Base-by-base conservation (phyloP, 2,113 vertebrate species). In the Pomatostomus ruficeps region DNA sequence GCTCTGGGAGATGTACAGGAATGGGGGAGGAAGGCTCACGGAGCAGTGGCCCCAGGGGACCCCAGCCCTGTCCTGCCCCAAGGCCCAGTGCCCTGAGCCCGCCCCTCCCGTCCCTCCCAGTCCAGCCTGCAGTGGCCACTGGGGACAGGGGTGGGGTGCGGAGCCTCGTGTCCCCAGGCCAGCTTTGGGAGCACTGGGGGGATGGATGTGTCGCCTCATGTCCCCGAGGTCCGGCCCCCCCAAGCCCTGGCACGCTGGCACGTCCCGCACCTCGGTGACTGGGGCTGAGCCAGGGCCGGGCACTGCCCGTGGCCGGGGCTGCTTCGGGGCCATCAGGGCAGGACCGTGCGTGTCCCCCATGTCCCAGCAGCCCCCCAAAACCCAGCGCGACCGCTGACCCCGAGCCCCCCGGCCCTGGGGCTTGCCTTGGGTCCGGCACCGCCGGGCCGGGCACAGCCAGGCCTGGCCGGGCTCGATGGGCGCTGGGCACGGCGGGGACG, bases 291-390 rank as follows among this genome's bases (percentile, higher is more conserved):
- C 52, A 7, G 42, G 25, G 5, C n/a, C n/a, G 4, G 24, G 54
- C 72, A 14, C 42, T 58, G 54, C 33, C 54, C 26, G 6, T 23
- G 45, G 45, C 48, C 48, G 13, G 36, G 51, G 62, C 33, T 5
- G 5, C 15, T 26, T 20, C 2, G 8, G 26, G n/a, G 23, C 51
- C 51, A 26, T 20, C 6, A 5, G 45, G 35, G 28, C 55, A n/a
- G 42, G 29, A 21, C 14, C 24, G 22, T 26, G 45, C 16, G 3
- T 0, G 5, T 7, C 19, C n/a, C n/a, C n/a, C n/a, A n/a, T n/a
- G n/a, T n/a, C 25, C 28, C 25, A 0, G 33, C 43, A 26, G 35
- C 51, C n/a, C 14, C 3, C 29, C 0, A n/a, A 2, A 9, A 1
- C n/a, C 22, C 29, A 0, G 2, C 28, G 28, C 3, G 10, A 15